Conservation (phyloP, 2,797 vertebrate genomes). For the Pseudomugil gertrudae region DNA sequence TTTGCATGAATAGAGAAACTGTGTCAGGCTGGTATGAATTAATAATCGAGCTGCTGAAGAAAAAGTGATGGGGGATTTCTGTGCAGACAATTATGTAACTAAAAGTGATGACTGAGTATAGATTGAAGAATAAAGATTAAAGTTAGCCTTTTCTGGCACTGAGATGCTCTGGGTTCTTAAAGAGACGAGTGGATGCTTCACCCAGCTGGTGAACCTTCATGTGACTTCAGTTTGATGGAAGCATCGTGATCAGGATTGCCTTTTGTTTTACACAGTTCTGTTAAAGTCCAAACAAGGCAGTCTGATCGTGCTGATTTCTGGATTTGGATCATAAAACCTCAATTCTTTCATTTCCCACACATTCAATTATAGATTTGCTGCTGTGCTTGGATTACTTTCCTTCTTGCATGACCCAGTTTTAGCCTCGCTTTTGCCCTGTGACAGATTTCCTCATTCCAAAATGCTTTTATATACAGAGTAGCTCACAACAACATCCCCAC, state of each 20-base stretch:
- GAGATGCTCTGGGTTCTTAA: background rate
- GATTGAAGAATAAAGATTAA: background rate
- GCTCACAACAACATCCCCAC: background rate
- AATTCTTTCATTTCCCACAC: background rate
- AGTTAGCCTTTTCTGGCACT: background rate
- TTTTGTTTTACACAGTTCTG: background rate
- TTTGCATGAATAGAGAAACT: slow-evolving; percentile 14
- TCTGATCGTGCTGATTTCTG: background rate
- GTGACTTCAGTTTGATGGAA: background rate
- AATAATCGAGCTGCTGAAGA: slow-evolving; percentile 10
- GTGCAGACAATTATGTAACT: slow-evolving; percentile 6
- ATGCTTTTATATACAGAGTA: background rate
- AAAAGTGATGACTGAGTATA: slow-evolving; percentile 1
- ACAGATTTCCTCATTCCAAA: background rate
- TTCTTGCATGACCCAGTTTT: background rate
- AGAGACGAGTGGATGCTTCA: background rate
- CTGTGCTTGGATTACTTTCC: background rate
- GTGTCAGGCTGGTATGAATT: slow-evolving; percentile 28
- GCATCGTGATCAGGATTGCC: background rate
- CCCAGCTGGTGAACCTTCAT: slow-evolving; percentile 1
- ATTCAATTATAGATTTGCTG: background rate
- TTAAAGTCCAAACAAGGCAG: background rate
- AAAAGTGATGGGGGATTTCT: slow-evolving; percentile 10
- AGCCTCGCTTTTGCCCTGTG: background rate
- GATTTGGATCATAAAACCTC: background rate